phyloP scores from a whole-genome alignment of 2,797 vertebrate species.

The Gila robusta region DNA sequence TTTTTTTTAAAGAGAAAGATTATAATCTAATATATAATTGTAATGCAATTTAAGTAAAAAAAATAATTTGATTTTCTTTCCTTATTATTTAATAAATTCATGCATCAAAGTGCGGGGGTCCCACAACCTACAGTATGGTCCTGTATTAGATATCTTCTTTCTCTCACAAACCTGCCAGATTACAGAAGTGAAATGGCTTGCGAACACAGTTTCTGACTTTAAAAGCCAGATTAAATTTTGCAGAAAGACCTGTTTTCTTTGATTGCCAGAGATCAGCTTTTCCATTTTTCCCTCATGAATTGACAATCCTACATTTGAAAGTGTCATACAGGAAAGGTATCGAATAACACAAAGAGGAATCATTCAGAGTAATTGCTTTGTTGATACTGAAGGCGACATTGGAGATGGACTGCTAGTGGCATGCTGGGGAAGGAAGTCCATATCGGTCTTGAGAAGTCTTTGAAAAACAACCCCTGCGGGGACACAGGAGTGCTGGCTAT shows the following conservation, averaged over 20 bases:
- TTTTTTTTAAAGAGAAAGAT: background rate
- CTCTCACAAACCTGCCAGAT: constrained; percentile 8
- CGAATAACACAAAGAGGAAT: constrained; percentile 36
- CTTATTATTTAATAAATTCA: background rate
- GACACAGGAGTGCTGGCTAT: constrained; percentile 54
- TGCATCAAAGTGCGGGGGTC: background rate
- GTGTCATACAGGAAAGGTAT: constrained; percentile 2
- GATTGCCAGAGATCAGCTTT: constrained; percentile 16
- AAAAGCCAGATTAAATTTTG: constrained; percentile 33
- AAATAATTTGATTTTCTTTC: background rate
- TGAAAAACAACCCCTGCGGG: constrained; percentile 60
- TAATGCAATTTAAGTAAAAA: background rate
- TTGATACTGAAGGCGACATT: constrained; percentile 48
- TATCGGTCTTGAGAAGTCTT: constrained; percentile 45
- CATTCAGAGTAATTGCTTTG: constrained; percentile 54
- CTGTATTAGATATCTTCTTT: background rate
- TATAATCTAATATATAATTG: background rate
- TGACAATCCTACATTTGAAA: constrained; percentile 29
- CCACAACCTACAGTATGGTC: background rate
- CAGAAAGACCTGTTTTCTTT: constrained; percentile 11
- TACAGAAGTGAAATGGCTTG: constrained; percentile 20
- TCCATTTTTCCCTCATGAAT: constrained; percentile 24
- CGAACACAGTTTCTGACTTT: constrained; percentile 8
- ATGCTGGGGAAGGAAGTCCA: constrained; percentile 41
- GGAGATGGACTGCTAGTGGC: constrained; percentile 46